Conservation (phyloP, 1,140 invertebrate species). For the Cotesia typhae region DNA sequence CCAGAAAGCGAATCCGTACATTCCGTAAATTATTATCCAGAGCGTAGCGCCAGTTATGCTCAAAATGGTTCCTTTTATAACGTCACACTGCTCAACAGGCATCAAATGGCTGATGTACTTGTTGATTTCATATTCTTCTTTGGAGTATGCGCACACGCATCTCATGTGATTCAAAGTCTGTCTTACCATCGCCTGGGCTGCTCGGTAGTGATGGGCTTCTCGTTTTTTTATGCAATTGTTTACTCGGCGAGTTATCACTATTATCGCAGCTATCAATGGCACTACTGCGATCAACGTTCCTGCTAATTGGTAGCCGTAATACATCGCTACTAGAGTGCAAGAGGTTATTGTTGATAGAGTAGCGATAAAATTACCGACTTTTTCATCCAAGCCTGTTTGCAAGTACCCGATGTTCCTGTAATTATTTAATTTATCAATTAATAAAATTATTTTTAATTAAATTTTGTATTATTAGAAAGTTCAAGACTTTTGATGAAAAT, state of each 20-base stretch:
- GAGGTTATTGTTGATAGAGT: neutral
- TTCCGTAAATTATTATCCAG: constrained; percentile 22
- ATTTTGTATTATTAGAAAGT: too few relatives aligned
- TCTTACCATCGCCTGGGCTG: constrained; percentile 1
- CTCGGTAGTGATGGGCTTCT: neutral
- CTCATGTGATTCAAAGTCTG: constrained; percentile 7
- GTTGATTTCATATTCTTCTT: constrained; percentile 13
- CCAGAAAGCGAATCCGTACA: constrained; percentile 30
- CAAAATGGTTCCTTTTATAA: neutral
- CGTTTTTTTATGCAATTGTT: constrained; percentile 14
- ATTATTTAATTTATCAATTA: neutral
- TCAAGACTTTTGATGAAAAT: too few relatives aligned
- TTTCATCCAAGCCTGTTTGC: constrained; percentile 14
- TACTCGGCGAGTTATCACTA: neutral
- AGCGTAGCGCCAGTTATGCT: constrained; percentile 17
- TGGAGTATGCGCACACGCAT: constrained; percentile 12
- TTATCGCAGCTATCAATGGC: neutral
- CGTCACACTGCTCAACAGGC: constrained; percentile 14
- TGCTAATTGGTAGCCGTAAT: constrained; percentile 20
- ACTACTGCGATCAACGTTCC: constrained; percentile 10
- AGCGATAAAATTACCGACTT: constrained; percentile 19
- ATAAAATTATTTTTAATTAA: neutral
- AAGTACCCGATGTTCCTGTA: constrained; percentile 10
- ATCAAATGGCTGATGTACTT: constrained; percentile 9
- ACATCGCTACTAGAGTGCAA: constrained; percentile 13